phyloP scores from a whole-genome alignment of 2,113 vertebrate species.

The Parus major region DNA sequence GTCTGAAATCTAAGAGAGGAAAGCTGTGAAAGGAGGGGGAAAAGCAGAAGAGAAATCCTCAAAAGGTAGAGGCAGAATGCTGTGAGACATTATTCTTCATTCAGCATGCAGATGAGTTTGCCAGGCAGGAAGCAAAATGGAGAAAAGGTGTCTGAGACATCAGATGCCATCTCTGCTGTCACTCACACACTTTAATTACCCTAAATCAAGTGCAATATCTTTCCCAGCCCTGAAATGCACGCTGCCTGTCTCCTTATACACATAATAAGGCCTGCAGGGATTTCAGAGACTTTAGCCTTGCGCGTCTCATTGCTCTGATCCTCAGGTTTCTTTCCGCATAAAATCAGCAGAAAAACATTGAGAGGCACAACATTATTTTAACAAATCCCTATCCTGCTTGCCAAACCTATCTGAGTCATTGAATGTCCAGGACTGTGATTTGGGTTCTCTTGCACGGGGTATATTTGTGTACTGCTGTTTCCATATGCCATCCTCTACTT shows the following conservation, averaged over 20 bases:
- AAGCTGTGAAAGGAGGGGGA: not conserved
- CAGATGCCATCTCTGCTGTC: slow-evolving; percentile 20
- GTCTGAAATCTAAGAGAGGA: not conserved
- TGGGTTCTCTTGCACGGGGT: not conserved
- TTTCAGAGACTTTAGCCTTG: slow-evolving; percentile 49
- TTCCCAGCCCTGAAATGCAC: slow-evolving; percentile 27
- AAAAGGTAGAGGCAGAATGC: not conserved
- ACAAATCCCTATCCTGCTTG: not conserved
- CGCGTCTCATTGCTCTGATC: slow-evolving; percentile 17
- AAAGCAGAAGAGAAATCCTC: slow-evolving; percentile 6
- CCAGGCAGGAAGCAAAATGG: not conserved
- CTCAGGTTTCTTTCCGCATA: slow-evolving; percentile 47
- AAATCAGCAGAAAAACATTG: slow-evolving; percentile 19
- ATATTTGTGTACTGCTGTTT: not conserved
- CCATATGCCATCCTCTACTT: not conserved
- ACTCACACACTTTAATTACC: slow-evolving; percentile 53
- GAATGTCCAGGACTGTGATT: not conserved
- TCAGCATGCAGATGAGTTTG: slow-evolving; percentile 25
- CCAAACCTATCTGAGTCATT: not conserved
- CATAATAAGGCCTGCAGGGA: slow-evolving; percentile 48
- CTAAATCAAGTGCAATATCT: slow-evolving; percentile 60
- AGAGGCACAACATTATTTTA: slow-evolving; percentile 31
- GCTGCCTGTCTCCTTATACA: slow-evolving; percentile 17
- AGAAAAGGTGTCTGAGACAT: not conserved
- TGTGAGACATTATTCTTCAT: not conserved